Evolutionary conservation across 1,140 invertebrate species (phyloP), one percentile per base, ranked within the genome.

Genomic region (Drosophila bocki): DNA sequence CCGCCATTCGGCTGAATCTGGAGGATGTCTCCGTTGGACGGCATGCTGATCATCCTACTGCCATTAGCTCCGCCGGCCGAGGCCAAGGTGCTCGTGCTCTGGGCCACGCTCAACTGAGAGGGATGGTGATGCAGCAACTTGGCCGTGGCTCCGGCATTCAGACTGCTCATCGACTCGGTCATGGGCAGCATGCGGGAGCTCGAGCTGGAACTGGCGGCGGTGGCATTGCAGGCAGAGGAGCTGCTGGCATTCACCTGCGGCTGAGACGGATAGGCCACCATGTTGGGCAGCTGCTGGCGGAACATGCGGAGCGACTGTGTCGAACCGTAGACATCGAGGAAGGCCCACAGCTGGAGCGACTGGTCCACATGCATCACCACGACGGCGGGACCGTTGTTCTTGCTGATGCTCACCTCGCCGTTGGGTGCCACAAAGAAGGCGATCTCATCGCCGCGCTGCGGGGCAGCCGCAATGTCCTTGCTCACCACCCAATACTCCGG

Each of bases 401-500:
- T 96, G 53, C 96, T 96, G 93, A 99, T 97, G 85, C 96, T 95
- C 1, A 99, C 97, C 94, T 99, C 97, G 9, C 98, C 98, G 75
- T 95, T 96, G 63, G 95, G 93, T 0, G 97, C 96, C 12, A 99
- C 94, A 68, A 95, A 96, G 87, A 99, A 98, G n/a, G 96, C 95
- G 7, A 99, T 95, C 93, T 99, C 97, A 92, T 99, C 98, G 1
- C 97, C 97, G 29, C 96, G 94, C 69, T 97, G 94, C 0, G 98
- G 95, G 41, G 95, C 96, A 33, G 96, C 95, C 0, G 97, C 97
- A 3, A 99, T 97, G 91, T 99, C 97, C 82, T 98, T 97, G 78
- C 97, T 96, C 1, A 99, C 97, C 2, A 99, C 98, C 98, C 98
- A 99, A 92, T 99, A 99, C 87, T 99, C 98, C 0, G 96, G 97